Base-by-base conservation (phyloP, 2,113 vertebrate species). In the Nibea coibor region DNA sequence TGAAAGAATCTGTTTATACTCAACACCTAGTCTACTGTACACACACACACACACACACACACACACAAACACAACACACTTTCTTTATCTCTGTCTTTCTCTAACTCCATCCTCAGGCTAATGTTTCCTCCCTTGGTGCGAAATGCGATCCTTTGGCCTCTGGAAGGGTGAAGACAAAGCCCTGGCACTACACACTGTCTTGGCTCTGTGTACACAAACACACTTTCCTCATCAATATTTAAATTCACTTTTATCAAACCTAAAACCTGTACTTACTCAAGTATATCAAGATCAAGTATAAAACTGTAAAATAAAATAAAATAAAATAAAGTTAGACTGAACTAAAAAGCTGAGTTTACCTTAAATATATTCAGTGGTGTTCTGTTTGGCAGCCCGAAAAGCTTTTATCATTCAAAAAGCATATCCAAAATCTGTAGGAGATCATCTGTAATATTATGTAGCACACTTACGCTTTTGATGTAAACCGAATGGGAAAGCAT, bases 171-270 rank as follows among this genome's bases (percentile, higher is more conserved):
- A 77, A 84, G 82, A 73, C 72, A 82, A 66, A 85, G 65, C 72
- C 75, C 39, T 80, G 77, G 79, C 87, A 72, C 53, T 43, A 71
- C 62, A 85, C 61, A 47, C 47, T 0, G 17, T 64, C 67, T 76
- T 78, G 51, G 53, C 85, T 88, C 62, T 42, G 72, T 58, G 57
- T 78, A 64, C 64, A 80, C 61, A 82, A 84, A 89, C 80, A 82
- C 68, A 85, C 73, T 82, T 78, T 70, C 61, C 78, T 78, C 73
- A 88, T 93, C 66, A 88, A 91, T 91, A 89, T 93, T 93, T 83
- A 81, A 92, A 80, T 48, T 48, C 72, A 71, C 54, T 68, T 85
- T 76, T 79, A 83, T 89, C 82, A 79, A 54, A 35, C n/a, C 16
- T 35, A 57, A 70, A 83, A 72, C 57, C 51, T 66, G 53, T 31